A percentile compares a stretch with the other conserved stretches of the same genome.
phyloP scores from a whole-genome alignment of 2,888 invertebrate genomes.

The Eristalinus sepulchralis region DNA sequence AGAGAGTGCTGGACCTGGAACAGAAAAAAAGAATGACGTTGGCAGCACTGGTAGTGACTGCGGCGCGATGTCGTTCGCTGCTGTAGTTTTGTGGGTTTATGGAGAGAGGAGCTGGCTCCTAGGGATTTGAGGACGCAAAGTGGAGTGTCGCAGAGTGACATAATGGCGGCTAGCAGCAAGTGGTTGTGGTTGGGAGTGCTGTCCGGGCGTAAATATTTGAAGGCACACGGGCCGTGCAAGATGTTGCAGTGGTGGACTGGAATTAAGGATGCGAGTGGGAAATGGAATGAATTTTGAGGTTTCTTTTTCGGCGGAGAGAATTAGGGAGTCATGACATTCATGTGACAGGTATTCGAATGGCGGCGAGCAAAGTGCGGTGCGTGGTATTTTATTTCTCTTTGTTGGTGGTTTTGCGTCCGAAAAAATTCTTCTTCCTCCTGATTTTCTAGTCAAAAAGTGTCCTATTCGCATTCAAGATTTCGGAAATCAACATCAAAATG shows the following conservation, averaged over 20 bases:
- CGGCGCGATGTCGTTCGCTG: not conserved
- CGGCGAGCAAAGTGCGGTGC: too few relatives aligned
- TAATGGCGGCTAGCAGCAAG: not conserved
- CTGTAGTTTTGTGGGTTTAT: slow-evolving; percentile 2
- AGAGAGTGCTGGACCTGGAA: not conserved
- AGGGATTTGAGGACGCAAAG: slow-evolving; percentile 6
- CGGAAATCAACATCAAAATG: too few relatives aligned
- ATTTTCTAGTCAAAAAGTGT: too few relatives aligned
- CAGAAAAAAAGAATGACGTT: not conserved
- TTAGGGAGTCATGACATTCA: too few relatives aligned
- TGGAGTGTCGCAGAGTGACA: not conserved
- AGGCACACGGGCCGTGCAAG: not conserved
- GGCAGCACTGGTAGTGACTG: not conserved
- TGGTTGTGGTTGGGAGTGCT: not conserved
- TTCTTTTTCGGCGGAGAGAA: too few relatives aligned
- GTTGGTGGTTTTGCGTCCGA: too few relatives aligned
- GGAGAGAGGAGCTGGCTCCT: not conserved
- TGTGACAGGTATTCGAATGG: too few relatives aligned
- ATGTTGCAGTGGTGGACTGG: not conserved
- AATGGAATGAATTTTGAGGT: too few relatives aligned
- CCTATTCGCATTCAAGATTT: too few relatives aligned
- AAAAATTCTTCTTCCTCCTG: too few relatives aligned
- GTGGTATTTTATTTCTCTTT: too few relatives aligned
- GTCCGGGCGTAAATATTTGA: not conserved
- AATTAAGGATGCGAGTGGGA: not conserved